Percentiles rank a stretch among this genome's conserved stretches.
Conservation (phyloP, 2,797 vertebrate genomes). For the Brachyalestes nurse region DNA sequence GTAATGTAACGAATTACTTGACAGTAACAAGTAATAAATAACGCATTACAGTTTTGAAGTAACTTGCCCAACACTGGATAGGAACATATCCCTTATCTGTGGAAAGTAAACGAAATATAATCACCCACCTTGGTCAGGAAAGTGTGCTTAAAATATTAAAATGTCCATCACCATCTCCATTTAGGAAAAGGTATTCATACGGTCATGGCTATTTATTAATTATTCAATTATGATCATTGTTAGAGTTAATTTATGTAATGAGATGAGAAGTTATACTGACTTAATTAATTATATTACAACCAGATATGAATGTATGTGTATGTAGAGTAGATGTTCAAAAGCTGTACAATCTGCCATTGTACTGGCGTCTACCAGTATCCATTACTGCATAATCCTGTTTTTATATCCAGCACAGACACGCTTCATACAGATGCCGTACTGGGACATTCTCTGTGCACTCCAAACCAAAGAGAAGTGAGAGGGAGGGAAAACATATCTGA, state of each 20-base stretch:
- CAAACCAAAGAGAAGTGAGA: conserved; percentile 37
- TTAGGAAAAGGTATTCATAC: background rate
- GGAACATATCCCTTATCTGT: conserved; percentile 69
- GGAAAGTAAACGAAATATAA: conserved; percentile 69
- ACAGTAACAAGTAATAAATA: no score
- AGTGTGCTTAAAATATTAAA: conserved; percentile 36
- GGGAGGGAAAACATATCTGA: conserved; percentile 15
- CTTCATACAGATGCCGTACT: conserved; percentile 33
- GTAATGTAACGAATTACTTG: no score
- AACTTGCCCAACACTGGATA: no score
- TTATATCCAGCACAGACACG: conserved; percentile 24
- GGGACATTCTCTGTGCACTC: conserved; percentile 24
- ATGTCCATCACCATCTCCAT: background rate
- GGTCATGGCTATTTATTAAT: background rate
- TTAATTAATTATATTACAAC: background rate
- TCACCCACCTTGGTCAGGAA: conserved; percentile 69
- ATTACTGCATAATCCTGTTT: conserved; percentile 24
- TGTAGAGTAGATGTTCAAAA: background rate
- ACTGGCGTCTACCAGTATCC: background rate
- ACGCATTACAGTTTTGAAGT: no score
- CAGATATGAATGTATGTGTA: background rate
- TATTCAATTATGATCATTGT: background rate
- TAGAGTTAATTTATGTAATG: no score
- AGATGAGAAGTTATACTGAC: no score
- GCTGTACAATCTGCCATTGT: conserved; percentile 35